Evolutionary conservation across 2,797 vertebrate genomes (phyloP).

Genomic region (Psittacula derbiana): DNA sequence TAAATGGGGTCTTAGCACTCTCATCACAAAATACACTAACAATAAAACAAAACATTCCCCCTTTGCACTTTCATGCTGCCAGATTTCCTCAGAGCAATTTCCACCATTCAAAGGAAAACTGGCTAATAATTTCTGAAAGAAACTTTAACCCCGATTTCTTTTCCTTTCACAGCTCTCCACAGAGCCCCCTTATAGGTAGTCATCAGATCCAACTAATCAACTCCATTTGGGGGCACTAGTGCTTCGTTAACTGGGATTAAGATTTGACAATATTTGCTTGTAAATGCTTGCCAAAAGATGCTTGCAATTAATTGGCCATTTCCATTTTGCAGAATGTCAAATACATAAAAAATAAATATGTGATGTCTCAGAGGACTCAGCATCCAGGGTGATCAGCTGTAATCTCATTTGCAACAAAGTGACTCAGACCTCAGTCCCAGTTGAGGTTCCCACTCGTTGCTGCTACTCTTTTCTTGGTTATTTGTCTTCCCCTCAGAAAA

Average conservation of each 20-base stretch:
- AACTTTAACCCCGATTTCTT: background rate
- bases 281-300: background rate
- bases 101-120: background rate
- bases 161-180: background rate
- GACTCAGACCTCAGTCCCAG: background rate
- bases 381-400: background rate
- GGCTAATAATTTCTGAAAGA: background rate
- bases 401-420: background rate
- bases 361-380: background rate
- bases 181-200: background rate
- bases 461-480: background rate
- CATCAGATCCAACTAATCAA: background rate
- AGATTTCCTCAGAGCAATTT: background rate
- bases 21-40: background rate
- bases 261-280: background rate
- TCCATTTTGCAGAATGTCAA: background rate
- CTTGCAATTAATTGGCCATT: background rate
- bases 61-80: background rate
- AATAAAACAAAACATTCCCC: background rate
- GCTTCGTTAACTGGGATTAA: background rate
- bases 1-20: background rate
- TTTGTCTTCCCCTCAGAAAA: background rate
- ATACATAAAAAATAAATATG: background rate
- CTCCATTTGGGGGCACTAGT: background rate
- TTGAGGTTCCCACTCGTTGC: background rate